Base-by-base conservation (phyloP, 2,113 vertebrate species). In the Gyps fulvus region DNA sequence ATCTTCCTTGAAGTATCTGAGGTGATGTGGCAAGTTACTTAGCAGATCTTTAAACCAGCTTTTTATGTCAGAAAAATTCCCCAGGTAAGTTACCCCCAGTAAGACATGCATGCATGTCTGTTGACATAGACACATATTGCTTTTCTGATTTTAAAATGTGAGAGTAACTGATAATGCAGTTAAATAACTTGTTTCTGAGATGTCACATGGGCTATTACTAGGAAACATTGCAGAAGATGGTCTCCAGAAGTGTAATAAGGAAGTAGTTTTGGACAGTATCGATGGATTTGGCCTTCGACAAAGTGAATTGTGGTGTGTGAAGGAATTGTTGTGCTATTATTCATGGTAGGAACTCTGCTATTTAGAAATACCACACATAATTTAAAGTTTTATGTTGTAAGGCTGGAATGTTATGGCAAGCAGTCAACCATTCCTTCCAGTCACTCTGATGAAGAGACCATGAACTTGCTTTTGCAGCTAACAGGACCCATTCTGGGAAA, bases 311-410 rank as follows among this genome's bases (percentile, higher is more conserved):
- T 81, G 62, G 22, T 80, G 20, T 62, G 65, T 93, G 54, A 95
- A 93, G 61, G 70, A 95, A 92, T 94, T 87, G 21, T 72, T 87
- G 31, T 58, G 63, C 57, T 89, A 2, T 62, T 94, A 78, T 61
- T 88, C 70, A 23, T 84, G 43, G 26, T n/a, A 92, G 31, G 55
- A 89, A 66, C 50, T 59, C 36, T 17, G 34, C 42, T 94, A 61
- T 90, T 90, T 92, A 96, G 83, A 96, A 93, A 95, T 87, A 42
- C 77, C 79, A 50, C 67, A 72, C 77, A 36, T 93, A 72, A 74
- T 70, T 82, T 42, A 62, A 88, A 93, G 34, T 67, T 92, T 92
- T 93, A 36, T 78, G 58, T 71, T 96, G 90, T 65, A 72, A 95
- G 74, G 7, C 71, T 90, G 82, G 71, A 91, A 78, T 95, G 73